Percentiles rank a stretch among this genome's conserved stretches.
These are phyloP conservation scores for Entomobrya multifasciata DNA, from an alignment of 2,888 invertebrate genomes.

Conservation along the genomic window DNA sequence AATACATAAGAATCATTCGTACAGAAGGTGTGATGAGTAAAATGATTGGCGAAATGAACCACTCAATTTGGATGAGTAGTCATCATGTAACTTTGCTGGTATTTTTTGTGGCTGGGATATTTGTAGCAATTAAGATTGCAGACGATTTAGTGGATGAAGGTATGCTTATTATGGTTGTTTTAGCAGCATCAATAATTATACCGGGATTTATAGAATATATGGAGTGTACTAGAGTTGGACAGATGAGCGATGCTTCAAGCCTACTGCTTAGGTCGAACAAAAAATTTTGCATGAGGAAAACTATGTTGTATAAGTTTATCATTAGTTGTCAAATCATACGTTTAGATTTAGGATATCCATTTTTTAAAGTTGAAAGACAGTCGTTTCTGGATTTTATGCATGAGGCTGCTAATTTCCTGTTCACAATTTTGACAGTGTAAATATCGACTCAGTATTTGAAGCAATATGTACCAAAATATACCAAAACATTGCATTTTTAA, in stretches of 20 bases:
- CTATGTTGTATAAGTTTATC: background rate
- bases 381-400: background rate
- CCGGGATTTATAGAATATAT: background rate
- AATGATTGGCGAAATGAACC: background rate
- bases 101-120: background rate
- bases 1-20: background rate
- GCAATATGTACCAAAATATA: no score
- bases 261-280: background rate
- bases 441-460: no score
- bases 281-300: background rate
- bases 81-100: background rate
- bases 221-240: background rate
- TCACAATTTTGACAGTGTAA: background rate
- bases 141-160: background rate
- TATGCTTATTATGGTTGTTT: background rate
- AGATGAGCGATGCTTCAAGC: background rate
- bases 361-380: background rate
- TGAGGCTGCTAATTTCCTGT: no score
- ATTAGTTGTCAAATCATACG: background rate
- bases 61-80: background rate
- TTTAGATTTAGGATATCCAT: background rate
- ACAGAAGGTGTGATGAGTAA: background rate
- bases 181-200: background rate
- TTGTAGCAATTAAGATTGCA: background rate
- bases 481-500: no score